These are phyloP conservation scores for Clusia tigrina DNA, from an alignment of 2,888 invertebrate genomes.

Conservation along the genomic window DNA sequence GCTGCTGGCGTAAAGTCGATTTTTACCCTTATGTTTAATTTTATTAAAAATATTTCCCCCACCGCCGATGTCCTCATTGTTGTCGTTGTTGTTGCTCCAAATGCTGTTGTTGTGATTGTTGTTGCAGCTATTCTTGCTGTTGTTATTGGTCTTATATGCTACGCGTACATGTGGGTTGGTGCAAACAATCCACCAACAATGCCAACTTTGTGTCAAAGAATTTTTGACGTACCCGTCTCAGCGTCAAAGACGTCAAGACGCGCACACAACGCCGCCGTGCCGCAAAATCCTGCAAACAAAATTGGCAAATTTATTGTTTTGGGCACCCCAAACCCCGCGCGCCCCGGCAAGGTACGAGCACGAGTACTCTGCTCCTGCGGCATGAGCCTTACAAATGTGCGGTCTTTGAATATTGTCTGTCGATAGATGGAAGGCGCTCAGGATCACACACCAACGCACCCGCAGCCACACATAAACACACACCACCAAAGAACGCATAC, in stretches of 20 bases:
- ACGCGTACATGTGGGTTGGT: not conserved
- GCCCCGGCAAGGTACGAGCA: too few species aligned
- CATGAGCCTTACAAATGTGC: not conserved
- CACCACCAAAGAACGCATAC: not conserved
- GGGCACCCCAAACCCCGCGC: conserved; percentile 7
- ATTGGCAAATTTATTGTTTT: conserved; percentile 27
- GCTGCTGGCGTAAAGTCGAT: conserved; percentile 20
- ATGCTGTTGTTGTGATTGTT: too few species aligned
- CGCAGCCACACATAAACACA: not conserved
- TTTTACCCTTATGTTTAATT: conserved; percentile 55
- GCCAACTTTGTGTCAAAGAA: conserved; percentile 8
- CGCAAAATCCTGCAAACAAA: conserved; percentile 17
- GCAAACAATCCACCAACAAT: conserved; percentile 1
- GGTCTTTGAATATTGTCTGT: not conserved
- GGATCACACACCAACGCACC: not conserved
- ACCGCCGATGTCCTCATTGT: not conserved
- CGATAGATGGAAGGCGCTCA: not conserved
- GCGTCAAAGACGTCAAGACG: not conserved
- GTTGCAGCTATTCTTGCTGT: not conserved
- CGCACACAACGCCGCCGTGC: not conserved
- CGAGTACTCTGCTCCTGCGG: not conserved
- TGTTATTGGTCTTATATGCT: not conserved
- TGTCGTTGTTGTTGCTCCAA: too few species aligned
- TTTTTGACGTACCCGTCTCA: not conserved
- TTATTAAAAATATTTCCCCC: conserved; percentile 57